Base-by-base conservation (phyloP, 2,797 vertebrate genomes). In the Podargus strigoides region DNA sequence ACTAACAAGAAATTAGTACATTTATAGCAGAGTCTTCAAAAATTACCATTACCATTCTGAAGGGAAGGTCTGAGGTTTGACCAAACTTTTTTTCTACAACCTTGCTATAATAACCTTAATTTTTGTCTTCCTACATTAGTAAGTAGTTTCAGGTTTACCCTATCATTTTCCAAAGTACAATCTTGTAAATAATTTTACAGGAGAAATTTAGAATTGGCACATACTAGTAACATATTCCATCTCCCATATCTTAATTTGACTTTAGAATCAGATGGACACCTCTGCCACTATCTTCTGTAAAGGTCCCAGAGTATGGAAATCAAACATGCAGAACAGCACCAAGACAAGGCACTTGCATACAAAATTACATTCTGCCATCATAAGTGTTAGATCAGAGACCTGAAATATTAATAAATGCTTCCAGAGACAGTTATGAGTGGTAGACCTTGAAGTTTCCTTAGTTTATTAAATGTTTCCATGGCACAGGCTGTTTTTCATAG, bases 401-500 rank as follows among this genome's bases (percentile, higher is more conserved):
- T 86, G 47, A 86, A 86, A 67, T 59, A 81, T 56, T 82, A 94
- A 95, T 39, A 94, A 96, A 95, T 8, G n/a, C 74, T 94, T 90
- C 91, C 85, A 90, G 77, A 95, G 76, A 93, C 94, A 82, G 39
- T 93, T 75, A 46, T 1, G 20, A 84, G 59, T 70, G 52, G 32
- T 36, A 86, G 73, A 88, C 55, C 66, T 87, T 88, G 27, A 67
- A 46, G 32, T 89, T 89, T 91, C 77, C 86, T 93, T 89, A 88
- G 64, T 96, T 96, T 95, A 95, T 96, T 96, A 76, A 53, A 53
- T 21, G 27, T 46, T 86, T 93, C 66, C 37, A 74, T 55, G 52
- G 79, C 77, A 89, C 74, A 87, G 60, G 59, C 69, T 77, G 46
- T 87, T 90, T 84, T 86, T 85, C 85, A 89, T 34, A 78, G 39